These are phyloP conservation scores for Osmoderma eremita DNA, from an alignment of 2,888 invertebrate genomes.

Conservation along the genomic window DNA sequence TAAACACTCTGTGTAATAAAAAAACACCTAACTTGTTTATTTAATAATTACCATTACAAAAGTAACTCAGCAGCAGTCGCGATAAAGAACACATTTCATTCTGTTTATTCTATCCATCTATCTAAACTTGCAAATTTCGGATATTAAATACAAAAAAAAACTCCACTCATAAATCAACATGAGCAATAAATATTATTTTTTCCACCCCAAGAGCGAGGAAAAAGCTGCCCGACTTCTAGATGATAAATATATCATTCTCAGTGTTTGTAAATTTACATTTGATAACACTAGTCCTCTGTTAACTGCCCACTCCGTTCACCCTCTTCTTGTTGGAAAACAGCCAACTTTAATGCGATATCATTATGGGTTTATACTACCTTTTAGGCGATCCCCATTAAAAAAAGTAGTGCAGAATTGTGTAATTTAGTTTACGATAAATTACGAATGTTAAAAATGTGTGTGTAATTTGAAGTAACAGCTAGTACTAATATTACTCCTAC, in stretches of 20 bases:
- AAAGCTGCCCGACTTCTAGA: constrained; percentile 23
- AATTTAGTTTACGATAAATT: no score
- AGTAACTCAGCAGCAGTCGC: no score
- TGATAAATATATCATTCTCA: constrained; percentile 33
- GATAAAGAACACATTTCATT: neutral
- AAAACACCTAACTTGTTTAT: no score
- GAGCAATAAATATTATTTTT: constrained; percentile 31
- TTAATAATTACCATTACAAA: no score
- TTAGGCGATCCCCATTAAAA: no score
- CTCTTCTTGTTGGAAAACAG: constrained; percentile 7
- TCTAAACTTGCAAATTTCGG: constrained; percentile 24
- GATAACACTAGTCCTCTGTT: constrained; percentile 27
- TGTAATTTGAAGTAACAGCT: no score
- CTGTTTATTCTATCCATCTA: constrained; percentile 2
- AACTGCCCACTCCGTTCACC: constrained; percentile 8
- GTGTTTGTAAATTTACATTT: constrained; percentile 37
- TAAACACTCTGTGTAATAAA: no score
- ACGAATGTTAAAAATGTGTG: no score
- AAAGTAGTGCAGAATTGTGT: no score
- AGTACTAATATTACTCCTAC: no score
- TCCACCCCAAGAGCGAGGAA: constrained; percentile 7
- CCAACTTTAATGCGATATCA: constrained; percentile 7
- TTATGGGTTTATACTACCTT: neutral
- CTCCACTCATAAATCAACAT: constrained; percentile 20
- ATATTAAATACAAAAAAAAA: constrained; percentile 27